These are phyloP conservation scores for Salvelinus namaycush DNA, from an alignment of 2,113 vertebrate species.

Conservation along the genomic window DNA sequence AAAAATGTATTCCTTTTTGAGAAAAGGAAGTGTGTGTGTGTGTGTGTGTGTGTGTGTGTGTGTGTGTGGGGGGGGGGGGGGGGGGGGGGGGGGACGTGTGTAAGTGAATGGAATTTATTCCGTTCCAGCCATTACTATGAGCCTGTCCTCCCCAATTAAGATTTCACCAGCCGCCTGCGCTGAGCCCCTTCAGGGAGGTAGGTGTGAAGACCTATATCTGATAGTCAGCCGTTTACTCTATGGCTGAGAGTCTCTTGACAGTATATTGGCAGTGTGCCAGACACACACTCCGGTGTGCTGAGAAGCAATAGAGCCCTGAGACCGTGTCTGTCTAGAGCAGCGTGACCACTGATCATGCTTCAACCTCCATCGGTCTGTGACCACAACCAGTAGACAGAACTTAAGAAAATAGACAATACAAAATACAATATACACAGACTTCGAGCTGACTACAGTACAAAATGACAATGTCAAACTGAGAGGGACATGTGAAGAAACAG, in stretches of 20 bases:
- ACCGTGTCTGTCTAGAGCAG: not conserved
- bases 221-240: slow-evolving; percentile 43
- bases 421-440: not conserved
- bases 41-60: no score
- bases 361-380: not conserved
- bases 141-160: no score
- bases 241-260: slow-evolving; percentile 51
- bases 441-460: no score
- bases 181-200: slow-evolving; percentile 37
- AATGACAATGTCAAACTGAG: not conserved
- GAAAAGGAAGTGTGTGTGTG: not conserved
- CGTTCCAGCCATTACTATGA: no score
- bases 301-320: not conserved
- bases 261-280: slow-evolving; percentile 47
- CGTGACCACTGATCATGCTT: not conserved
- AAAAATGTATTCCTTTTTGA: not conserved
- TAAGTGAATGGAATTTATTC: slow-evolving; percentile 3
- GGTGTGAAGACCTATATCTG: slow-evolving; percentile 44
- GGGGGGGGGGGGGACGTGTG: not conserved
- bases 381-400: not conserved
- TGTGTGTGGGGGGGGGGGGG: no score
- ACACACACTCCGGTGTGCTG: slow-evolving; percentile 5
- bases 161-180: no score
- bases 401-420: not conserved
- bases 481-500: not conserved